Evolutionary conservation across 2,888 invertebrate species (phyloP).

Genomic region (Myathropa florea): DNA sequence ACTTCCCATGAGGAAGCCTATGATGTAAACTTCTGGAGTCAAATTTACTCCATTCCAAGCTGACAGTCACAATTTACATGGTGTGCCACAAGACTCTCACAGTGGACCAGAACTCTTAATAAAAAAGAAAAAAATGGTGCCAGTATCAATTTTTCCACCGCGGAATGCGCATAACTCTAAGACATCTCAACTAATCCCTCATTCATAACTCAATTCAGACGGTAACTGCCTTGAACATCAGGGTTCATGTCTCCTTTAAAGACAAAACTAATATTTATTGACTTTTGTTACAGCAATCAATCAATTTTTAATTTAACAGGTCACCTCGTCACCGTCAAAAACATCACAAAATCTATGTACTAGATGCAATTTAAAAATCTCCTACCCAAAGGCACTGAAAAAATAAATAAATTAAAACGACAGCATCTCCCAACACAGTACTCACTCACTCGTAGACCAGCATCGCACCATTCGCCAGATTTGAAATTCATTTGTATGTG

Average conservation of each 20-base stretch:
- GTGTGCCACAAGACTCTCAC: background rate
- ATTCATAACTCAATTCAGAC: background rate
- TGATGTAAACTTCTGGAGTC: too few species aligned
- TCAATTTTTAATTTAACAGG: conserved; percentile 59
- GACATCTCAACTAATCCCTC: background rate
- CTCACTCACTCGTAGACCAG: background rate
- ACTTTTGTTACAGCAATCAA: conserved; percentile 47
- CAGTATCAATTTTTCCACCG: too few species aligned
- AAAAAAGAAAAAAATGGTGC: too few species aligned
- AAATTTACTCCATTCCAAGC: background rate
- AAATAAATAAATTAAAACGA: background rate
- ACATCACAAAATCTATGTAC: conserved; percentile 34
- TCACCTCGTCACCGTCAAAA: conserved; percentile 60
- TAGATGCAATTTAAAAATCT: conserved; percentile 48
- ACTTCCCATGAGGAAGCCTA: too few species aligned
- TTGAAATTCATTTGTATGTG: conserved; percentile 71
- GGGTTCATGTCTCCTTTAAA: background rate
- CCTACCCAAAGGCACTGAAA: background rate
- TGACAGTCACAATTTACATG: background rate
- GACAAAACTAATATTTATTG: background rate
- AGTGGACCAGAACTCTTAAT: too few species aligned
- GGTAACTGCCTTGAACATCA: background rate
- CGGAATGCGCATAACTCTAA: too few species aligned
- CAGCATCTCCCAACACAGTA: conserved; percentile 34
- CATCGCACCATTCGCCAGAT: conserved; percentile 49